Conservation (phyloP, 2,113 vertebrate genomes). For the Saimiri boliviensis region DNA sequence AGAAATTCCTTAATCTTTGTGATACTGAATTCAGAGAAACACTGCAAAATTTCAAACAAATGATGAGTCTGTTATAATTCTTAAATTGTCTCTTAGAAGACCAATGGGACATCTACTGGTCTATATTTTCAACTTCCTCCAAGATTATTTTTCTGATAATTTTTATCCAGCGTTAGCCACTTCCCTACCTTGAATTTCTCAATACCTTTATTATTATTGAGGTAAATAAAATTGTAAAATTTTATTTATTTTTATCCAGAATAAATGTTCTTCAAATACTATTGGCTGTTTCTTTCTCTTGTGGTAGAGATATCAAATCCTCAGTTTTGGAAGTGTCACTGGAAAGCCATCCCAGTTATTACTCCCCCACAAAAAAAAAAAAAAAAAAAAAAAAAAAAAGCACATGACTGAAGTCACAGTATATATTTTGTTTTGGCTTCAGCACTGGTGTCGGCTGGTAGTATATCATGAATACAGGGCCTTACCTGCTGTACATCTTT, state of each 20-base stretch:
- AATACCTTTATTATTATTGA: neutral
- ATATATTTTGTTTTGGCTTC: neutral
- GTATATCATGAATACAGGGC: neutral
- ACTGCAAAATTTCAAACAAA: neutral
- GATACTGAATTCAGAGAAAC: neutral
- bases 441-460: neutral
- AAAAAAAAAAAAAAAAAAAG: constrained; percentile 15
- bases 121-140: neutral
- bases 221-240: neutral
- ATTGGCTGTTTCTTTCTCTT: neutral
- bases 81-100: neutral
- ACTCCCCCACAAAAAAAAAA: neutral
- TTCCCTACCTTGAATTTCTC: neutral
- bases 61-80: neutral
- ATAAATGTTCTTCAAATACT: neutral
- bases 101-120: neutral
- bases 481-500: neutral
- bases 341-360: neutral
- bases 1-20: neutral
- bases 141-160: neutral
- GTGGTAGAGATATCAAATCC: neutral
- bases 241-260: neutral
- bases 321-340: neutral
- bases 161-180: neutral
- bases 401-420: neutral